Conservation (phyloP, 1,140 invertebrate species). For the Pogonomyrmex californicus region DNA sequence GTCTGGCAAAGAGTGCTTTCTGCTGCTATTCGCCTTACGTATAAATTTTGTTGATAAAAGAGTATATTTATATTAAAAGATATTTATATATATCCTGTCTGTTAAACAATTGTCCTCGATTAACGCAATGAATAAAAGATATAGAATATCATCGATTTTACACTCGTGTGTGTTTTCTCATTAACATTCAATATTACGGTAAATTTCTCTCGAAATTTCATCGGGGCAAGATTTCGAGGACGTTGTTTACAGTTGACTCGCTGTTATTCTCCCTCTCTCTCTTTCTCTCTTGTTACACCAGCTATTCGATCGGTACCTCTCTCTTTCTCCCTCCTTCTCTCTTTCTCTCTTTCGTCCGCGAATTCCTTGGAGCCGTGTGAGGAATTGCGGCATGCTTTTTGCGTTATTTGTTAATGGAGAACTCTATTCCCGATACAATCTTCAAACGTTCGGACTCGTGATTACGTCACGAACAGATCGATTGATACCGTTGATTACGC, state of each 20-base stretch:
- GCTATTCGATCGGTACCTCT: constrained; percentile 31
- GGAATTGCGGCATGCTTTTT: constrained; percentile 42
- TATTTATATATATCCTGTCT: not conserved
- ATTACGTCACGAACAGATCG: constrained; percentile 56
- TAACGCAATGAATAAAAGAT: not conserved
- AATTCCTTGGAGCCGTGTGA: constrained; percentile 32
- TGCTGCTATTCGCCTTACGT: not conserved
- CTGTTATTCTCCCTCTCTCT: not conserved
- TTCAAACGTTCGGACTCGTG: constrained; percentile 38
- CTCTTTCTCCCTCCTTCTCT: not conserved
- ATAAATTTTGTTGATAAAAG: not conserved
- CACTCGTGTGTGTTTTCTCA: not conserved
- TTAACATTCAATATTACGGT: constrained; percentile 7
- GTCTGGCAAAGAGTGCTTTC: constrained; percentile 1
- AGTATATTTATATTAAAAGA: not conserved
- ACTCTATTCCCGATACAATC: constrained; percentile 50
- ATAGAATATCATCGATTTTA: not conserved
- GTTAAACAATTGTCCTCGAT: not conserved
- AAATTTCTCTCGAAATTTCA: not conserved
- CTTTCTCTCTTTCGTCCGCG: not conserved
- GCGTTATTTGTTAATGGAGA: constrained; percentile 59
- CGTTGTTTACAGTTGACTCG: constrained; percentile 25
- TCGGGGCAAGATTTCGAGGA: not conserved
- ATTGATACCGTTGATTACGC: constrained; percentile 56
- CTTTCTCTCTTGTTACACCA: not conserved